Evolutionary conservation across 2,888 invertebrate species (phyloP).

Genomic region (Osmoderma eremita): DNA sequence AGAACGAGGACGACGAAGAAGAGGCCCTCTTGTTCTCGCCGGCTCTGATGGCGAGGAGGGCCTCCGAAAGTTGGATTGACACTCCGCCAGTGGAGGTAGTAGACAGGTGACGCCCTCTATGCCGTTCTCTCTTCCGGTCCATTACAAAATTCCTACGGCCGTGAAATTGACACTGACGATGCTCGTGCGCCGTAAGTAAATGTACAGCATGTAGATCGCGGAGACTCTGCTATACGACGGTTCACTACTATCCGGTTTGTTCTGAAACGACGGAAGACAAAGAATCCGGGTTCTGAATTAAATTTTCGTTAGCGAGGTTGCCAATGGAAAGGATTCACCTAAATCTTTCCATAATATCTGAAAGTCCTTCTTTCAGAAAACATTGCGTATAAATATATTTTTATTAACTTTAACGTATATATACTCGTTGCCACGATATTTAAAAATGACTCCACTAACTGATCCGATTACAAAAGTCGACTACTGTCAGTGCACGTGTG

Average conservation of each 20-base stretch:
- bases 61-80: conserved; percentile 91
- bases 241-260: conserved; percentile 13
- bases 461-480: no score
- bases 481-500: no score
- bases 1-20: conserved; percentile 82
- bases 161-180: conserved; percentile 24
- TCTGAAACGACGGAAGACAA: not conserved
- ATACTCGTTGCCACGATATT: no score
- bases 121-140: not conserved
- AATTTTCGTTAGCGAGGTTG: no score
- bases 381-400: no score
- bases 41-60: conserved; percentile 84
- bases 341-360: no score
- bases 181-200: conserved; percentile 35
- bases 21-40: conserved; percentile 89
- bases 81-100: conserved; percentile 87
- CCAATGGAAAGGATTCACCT: no score
- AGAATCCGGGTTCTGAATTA: not conserved
- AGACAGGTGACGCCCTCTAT: not conserved
- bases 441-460: no score
- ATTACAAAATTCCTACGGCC: conserved; percentile 22
- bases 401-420: no score
- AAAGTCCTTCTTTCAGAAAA: no score
- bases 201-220: conserved; percentile 34
- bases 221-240: not conserved